These are phyloP conservation scores for Paraescarpia echinospica DNA, from an alignment of 1,140 invertebrate genomes.

Conservation along the genomic window DNA sequence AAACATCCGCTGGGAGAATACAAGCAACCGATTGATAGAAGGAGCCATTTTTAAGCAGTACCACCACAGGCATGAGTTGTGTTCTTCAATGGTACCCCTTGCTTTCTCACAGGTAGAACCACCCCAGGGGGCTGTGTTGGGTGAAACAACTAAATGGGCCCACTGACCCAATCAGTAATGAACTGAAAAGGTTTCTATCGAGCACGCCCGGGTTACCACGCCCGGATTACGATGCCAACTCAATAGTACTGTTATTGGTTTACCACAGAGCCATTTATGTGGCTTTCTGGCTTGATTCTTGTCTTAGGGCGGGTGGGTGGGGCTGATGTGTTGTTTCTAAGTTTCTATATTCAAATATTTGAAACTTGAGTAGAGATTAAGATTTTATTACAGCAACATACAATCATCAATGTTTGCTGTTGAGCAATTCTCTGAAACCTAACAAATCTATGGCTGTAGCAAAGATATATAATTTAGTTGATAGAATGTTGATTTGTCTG, in stretches of 20 bases:
- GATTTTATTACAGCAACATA: background rate
- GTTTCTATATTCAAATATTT: background rate
- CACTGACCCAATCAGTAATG: background rate
- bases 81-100: background rate
- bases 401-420: background rate
- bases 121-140: background rate
- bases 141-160: background rate
- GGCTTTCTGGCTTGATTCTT: background rate
- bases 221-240: background rate
- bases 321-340: background rate
- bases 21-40: background rate
- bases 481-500: background rate
- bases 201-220: background rate
- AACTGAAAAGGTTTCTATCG: background rate
- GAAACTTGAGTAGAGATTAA: background rate
- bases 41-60: background rate
- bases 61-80: background rate
- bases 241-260: background rate
- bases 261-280: background rate
- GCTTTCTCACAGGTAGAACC: background rate
- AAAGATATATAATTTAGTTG: background rate
- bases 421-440: background rate
- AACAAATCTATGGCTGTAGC: background rate
- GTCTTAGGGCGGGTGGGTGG: background rate
- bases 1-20: background rate